A percentile compares a stretch with the other conserved stretches of the same genome.
These are phyloP conservation scores for Archips crataeganus DNA, from an alignment of 2,888 invertebrate genomes.

Conservation along the genomic window DNA sequence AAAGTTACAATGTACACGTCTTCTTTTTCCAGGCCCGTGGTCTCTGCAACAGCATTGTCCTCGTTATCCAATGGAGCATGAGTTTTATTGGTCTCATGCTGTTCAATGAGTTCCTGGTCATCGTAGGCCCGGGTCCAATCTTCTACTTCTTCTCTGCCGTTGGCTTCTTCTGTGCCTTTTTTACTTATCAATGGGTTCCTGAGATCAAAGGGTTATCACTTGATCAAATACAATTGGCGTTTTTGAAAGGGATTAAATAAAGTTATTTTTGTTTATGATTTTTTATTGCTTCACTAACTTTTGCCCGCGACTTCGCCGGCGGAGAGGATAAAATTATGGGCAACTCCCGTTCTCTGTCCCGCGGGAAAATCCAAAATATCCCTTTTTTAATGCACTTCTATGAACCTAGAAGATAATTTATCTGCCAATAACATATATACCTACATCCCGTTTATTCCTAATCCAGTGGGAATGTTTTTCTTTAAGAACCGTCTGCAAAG, in stretches of 20 bases:
- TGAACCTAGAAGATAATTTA: no score
- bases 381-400: no score
- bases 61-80: conserved; percentile 61
- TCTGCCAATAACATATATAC: no score
- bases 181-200: conserved; percentile 65
- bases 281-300: background rate
- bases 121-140: conserved; percentile 65
- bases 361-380: no score
- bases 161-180: conserved; percentile 63
- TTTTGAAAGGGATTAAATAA: conserved; percentile 51
- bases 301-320: no score
- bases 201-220: conserved; percentile 74
- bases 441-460: no score
- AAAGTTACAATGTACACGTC: no score
- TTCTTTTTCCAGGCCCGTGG: conserved; percentile 60
- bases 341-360: no score
- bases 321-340: no score
- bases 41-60: conserved; percentile 62
- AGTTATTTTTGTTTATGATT: background rate
- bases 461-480: no score
- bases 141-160: conserved; percentile 70
- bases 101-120: conserved; percentile 64
- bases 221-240: conserved; percentile 64
- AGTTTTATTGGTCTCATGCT: conserved; percentile 68
- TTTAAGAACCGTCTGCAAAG: no score